Conservation (phyloP, 2,113 vertebrate species). For the Barbus barbus region DNA sequence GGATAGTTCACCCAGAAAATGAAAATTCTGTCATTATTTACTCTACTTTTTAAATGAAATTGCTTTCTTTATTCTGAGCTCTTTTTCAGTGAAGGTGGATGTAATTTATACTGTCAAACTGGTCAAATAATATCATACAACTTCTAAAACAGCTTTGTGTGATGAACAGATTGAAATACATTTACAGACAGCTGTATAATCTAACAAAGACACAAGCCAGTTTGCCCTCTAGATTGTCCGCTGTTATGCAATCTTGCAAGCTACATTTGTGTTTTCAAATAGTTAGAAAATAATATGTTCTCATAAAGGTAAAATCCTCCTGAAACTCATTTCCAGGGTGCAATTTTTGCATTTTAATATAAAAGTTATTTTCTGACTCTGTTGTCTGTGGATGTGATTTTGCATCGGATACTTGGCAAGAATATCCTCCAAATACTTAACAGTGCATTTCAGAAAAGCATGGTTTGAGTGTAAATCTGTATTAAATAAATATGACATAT, state of each 20-base stretch:
- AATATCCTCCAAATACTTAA: background rate
- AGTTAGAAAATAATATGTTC: background rate
- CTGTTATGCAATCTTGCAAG: background rate
- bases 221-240: too few species aligned
- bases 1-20: background rate
- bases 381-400: background rate
- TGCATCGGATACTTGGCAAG: background rate
- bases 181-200: background rate
- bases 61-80: background rate
- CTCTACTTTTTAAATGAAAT: background rate
- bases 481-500: background rate
- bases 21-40: background rate
- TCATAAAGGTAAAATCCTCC: background rate
- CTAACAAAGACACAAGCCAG: too few species aligned
- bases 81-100: background rate
- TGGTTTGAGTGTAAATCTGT: background rate
- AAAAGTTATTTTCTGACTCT: background rate
- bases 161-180: background rate
- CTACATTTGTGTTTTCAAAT: background rate
- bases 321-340: background rate
- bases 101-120: background rate
- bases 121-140: background rate
- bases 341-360: background rate
- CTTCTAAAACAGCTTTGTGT: background rate
- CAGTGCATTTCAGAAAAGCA: background rate